Conservation (phyloP, 2,888 invertebrate species). For the Tiphia femorata region DNA sequence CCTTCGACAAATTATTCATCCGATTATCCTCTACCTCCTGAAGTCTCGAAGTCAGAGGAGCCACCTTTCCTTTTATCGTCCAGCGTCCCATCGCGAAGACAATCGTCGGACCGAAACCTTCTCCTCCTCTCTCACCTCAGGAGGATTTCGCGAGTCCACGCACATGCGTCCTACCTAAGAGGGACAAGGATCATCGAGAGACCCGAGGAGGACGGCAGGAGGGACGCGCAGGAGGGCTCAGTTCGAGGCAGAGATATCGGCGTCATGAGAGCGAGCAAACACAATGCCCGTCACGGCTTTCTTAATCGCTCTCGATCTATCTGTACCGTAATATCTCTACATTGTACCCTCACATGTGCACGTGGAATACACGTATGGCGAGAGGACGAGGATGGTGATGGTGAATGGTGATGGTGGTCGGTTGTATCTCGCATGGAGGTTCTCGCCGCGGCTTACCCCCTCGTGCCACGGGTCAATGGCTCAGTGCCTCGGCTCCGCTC, state of each 20-base stretch:
- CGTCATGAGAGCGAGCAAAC: conserved; percentile 48
- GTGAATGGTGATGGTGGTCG: conserved; percentile 17
- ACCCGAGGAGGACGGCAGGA: too few species aligned
- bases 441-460: conserved; percentile 45
- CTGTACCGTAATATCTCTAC: conserved; percentile 53
- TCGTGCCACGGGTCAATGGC: conserved; percentile 58
- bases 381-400: conserved; percentile 10
- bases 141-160: too few species aligned
- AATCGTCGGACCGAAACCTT: too few species aligned
- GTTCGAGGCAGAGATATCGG: conserved; percentile 18
- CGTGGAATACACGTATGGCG: conserved; percentile 3
- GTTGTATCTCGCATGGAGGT: conserved; percentile 29
- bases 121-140: too few species aligned
- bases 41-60: too few species aligned
- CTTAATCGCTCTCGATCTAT: conserved; percentile 67
- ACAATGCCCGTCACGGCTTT: conserved; percentile 67
- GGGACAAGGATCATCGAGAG: too few species aligned
- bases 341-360: conserved; percentile 22
- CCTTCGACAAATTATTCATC: too few species aligned
- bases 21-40: too few species aligned
- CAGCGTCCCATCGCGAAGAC: too few species aligned
- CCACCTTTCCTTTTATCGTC: too few species aligned
- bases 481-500: conserved; percentile 43
- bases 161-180: too few species aligned
- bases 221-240: neutral